A percentile compares a stretch with the other conserved stretches of the same genome.
Evolutionary conservation across 2,113 vertebrate genomes (phyloP).

Genomic region (Trichomycterus rosablanca): DNA sequence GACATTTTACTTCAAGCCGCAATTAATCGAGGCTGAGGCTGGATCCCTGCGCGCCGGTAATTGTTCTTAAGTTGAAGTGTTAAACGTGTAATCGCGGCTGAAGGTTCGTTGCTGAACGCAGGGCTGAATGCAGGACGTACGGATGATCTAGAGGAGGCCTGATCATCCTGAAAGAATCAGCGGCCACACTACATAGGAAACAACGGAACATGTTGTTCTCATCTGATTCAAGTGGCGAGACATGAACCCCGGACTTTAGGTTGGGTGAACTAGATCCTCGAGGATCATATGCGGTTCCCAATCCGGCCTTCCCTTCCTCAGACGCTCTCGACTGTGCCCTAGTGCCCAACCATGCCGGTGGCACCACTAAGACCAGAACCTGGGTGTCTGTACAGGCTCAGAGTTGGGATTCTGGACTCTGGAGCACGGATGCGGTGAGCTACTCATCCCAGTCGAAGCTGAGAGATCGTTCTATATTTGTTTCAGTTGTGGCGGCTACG

Average conservation of each 20-base stretch:
- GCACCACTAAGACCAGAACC: no score
- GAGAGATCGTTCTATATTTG: constrained; percentile 62
- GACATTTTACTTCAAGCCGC: constrained; percentile 69
- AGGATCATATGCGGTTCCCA: no score
- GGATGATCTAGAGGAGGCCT: background rate
- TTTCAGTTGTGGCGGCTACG: constrained; percentile 53
- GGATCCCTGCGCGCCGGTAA: constrained; percentile 62
- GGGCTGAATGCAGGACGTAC: constrained; percentile 14
- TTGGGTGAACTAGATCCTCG: no score
- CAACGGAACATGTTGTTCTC: no score
- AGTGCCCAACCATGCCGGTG: no score
- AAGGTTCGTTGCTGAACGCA: constrained; percentile 51
- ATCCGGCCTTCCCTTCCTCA: background rate
- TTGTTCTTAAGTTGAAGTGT: constrained; percentile 59
- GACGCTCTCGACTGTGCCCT: constrained; percentile 1
- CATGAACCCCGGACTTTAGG: no score
- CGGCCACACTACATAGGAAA: no score
- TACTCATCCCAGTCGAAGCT: constrained; percentile 50
- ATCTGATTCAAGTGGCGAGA: no score
- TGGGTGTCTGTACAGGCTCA: no score
- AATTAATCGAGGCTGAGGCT: constrained; percentile 64
- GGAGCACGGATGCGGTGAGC: constrained; percentile 66
- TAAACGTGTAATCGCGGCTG: constrained; percentile 56
- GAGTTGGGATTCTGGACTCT: no score
- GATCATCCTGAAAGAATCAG: constrained; percentile 11